Conservation (phyloP, 2,797 vertebrate species). For the Sciurus vulgaris region DNA sequence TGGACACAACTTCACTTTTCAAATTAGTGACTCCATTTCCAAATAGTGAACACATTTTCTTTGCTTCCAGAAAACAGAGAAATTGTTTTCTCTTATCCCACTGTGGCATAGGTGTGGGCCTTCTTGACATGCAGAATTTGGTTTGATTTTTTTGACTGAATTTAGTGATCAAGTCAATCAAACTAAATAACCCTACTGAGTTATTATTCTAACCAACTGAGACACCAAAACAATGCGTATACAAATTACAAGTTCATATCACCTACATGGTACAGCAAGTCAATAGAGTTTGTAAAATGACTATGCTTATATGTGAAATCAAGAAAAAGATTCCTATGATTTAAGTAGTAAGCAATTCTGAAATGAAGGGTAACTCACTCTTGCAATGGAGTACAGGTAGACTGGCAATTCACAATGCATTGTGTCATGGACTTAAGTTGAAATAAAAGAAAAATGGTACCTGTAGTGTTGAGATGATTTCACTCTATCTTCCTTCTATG, state of each 20-base stretch:
- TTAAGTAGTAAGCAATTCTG: background rate
- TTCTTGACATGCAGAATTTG: background rate
- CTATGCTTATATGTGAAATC: constrained; percentile 31
- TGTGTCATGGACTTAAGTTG: background rate
- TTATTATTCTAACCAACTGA: constrained; percentile 8
- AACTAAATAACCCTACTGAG: background rate
- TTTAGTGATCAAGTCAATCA: constrained; percentile 23
- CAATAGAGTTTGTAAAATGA: background rate
- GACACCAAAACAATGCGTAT: background rate
- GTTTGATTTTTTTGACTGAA: background rate
- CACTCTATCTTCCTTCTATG: background rate
- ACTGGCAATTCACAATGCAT: background rate
- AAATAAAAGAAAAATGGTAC: constrained; percentile 48
- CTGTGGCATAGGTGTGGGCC: background rate
- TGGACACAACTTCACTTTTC: background rate
- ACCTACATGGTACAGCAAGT: background rate
- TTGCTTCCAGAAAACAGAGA: constrained; percentile 4
- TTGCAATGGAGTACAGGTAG: constrained; percentile 17
- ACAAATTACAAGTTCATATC: background rate
- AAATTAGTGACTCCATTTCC: background rate
- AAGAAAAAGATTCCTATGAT: background rate
- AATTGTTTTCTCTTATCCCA: background rate
- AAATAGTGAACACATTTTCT: background rate
- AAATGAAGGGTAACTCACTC: constrained; percentile 13
- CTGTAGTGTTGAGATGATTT: background rate